Evolutionary conservation across 2,113 vertebrate species (phyloP), one percentile per base, ranked within the genome.

Genomic region (Pithys albifrons): DNA sequence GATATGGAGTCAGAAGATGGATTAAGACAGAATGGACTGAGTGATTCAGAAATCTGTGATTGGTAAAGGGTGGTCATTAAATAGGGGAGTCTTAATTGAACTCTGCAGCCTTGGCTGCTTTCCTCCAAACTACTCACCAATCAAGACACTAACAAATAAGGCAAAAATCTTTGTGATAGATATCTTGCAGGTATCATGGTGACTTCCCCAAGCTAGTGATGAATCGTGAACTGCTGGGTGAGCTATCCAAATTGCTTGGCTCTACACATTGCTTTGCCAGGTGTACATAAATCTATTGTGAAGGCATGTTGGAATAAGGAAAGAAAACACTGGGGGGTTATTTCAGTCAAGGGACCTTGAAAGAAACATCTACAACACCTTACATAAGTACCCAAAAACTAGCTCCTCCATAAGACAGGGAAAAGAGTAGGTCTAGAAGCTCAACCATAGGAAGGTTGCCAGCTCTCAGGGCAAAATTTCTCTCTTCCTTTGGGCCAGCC

Each of bases 251-350:
- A 58, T n/a, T 80, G 19, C 29, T 54, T 89, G 89, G 43, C 69
- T 81, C 20, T 51, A 37, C 33, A 23, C 0, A 0, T 55, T 12
- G 9, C 57, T 88, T 75, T 1, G 2, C 37, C 39, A 57, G 14
- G 10, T 65, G 28, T 59, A 55, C 41, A 39, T 49, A 78, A 64
- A 91, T 5, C 8, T 91, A 3, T 69, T 65, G n/a, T 27, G 52
- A 91, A 85, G 72, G 20, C 35, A 52, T 0, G 0, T 20, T 78
- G 27, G 45, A 72, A 52, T 57, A 85, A 75, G 12, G 35, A 49
- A 72, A 65, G 29, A 71, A 89, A 77, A 62, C 19, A 64, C 2
- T 0, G 1, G 6, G 35, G 27, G 9, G 4, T 4, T 81, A 15
- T 70, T 95, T 89, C 45, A 78, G 14, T 17, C 45, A 65, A 69